Percentiles rank a stretch among this genome's conserved stretches.
Conservation (phyloP, 1,140 invertebrate species). For the Popillia japonica region DNA sequence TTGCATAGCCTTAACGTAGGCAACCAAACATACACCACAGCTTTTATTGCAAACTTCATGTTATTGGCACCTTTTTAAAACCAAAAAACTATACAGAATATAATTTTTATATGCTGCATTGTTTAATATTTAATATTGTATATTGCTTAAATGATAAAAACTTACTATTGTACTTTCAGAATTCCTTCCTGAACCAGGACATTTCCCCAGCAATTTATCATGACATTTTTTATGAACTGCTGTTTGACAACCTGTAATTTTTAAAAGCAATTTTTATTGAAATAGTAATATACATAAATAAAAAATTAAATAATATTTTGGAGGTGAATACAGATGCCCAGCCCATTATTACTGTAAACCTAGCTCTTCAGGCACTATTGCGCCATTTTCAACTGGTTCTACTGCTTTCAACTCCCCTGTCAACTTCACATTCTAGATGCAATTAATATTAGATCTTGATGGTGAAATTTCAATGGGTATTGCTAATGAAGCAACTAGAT, state of each 20-base stretch:
- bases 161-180: slow-evolving; percentile 94
- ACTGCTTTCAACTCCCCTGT: too few species aligned
- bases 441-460: too few species aligned
- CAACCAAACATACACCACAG: background rate
- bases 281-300: too few species aligned
- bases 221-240: slow-evolving; percentile 98
- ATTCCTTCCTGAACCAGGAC: slow-evolving; percentile 90
- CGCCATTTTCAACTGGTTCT: too few species aligned
- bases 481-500: too few species aligned
- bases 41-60: background rate
- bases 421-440: too few species aligned
- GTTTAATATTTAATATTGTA: background rate
- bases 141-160: background rate
- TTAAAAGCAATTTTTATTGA: background rate
- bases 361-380: too few species aligned
- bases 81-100: background rate
- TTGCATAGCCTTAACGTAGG: background rate
- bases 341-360: too few species aligned
- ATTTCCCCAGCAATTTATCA: slow-evolving; percentile 92
- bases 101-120: too few species aligned
- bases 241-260: slow-evolving; percentile 86
- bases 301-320: too few species aligned
- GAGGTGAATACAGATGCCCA: too few species aligned
- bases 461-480: too few species aligned
- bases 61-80: background rate